phyloP scores from a whole-genome alignment of 2,888 invertebrate genomes.

The Melieria crassipennis region DNA sequence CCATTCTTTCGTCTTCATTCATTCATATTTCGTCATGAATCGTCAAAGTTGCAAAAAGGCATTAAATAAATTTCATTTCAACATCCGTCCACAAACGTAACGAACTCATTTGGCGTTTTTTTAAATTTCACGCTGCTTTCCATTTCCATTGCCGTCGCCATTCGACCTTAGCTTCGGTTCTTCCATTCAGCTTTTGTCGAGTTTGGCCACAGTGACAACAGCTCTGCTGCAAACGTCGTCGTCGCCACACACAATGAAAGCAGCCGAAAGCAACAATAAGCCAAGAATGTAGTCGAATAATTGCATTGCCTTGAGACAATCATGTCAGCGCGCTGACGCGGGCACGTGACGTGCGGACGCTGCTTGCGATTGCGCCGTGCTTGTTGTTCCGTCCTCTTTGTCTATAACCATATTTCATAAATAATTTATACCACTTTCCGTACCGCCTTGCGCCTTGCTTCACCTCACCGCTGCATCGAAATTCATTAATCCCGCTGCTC shows the following conservation, averaged over 20 bases:
- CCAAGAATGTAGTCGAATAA: constrained; percentile 44
- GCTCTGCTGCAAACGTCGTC: no score
- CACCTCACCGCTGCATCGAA: constrained; percentile 7
- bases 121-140: constrained; percentile 36
- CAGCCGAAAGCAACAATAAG: constrained; percentile 1
- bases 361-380: no score
- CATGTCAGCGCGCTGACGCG: constrained; percentile 24
- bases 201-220: no score
- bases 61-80: constrained; percentile 43
- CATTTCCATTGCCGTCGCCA: neutral
- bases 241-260: constrained; percentile 3
- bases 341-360: neutral
- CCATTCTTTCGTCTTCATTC: neutral
- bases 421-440: constrained; percentile 56
- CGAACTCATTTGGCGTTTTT: constrained; percentile 49
- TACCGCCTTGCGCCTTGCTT: constrained; percentile 35
- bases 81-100: constrained; percentile 32
- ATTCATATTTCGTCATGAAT: neutral
- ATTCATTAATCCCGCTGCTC: constrained; percentile 39
- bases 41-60: constrained; percentile 35
- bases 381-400: constrained; percentile 12
- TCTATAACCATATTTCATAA: constrained; percentile 47
- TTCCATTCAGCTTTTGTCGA: neutral
- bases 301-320: constrained; percentile 56
- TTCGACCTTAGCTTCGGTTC: neutral